A percentile compares a stretch with the other conserved stretches of the same genome.
Conservation (phyloP, 2,113 vertebrate genomes). For the Scophthalmus maximus region DNA sequence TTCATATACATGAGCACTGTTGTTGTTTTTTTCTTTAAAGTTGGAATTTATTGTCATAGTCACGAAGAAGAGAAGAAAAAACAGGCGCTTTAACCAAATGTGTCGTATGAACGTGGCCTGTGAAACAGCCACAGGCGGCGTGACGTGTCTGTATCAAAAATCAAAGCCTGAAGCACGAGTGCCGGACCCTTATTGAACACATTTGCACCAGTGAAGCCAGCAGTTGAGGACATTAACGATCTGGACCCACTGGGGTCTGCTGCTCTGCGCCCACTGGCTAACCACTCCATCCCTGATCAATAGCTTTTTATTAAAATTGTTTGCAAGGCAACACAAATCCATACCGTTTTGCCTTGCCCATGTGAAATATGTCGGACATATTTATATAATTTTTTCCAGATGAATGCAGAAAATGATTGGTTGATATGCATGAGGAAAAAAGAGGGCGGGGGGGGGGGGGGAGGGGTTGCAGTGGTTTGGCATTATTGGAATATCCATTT, state of each 20-base stretch:
- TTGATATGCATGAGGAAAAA: constrained; percentile 74
- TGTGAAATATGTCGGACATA: constrained; percentile 77
- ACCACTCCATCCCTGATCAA: constrained; percentile 83
- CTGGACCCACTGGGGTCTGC: constrained; percentile 78
- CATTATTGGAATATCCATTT: constrained; percentile 80
- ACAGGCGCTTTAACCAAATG: not conserved
- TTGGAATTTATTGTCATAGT: not conserved
- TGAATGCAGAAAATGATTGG: constrained; percentile 79
- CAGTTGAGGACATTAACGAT: constrained; percentile 86
- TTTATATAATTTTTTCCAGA: constrained; percentile 79
- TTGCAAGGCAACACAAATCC: constrained; percentile 86
- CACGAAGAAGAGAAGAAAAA: not conserved
- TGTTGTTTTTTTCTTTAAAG: constrained; percentile 3
- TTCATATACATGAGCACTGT: constrained; percentile 17
- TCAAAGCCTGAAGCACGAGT: constrained; percentile 69
- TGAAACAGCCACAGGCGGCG: constrained; percentile 41
- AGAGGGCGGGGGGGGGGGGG: constrained; percentile 35
- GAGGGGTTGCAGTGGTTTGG: constrained; percentile 52
- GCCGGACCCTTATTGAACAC: constrained; percentile 80
- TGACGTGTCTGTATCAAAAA: constrained; percentile 63
- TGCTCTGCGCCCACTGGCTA: constrained; percentile 76
- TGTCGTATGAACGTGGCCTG: constrained; percentile 9
- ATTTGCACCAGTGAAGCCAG: constrained; percentile 80
- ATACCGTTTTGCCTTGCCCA: constrained; percentile 82
- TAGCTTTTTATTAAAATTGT: constrained; percentile 90